Base-by-base conservation (phyloP, 2,113 vertebrate species). In the western clawed frog (Xenopus tropicalis) region DNA sequence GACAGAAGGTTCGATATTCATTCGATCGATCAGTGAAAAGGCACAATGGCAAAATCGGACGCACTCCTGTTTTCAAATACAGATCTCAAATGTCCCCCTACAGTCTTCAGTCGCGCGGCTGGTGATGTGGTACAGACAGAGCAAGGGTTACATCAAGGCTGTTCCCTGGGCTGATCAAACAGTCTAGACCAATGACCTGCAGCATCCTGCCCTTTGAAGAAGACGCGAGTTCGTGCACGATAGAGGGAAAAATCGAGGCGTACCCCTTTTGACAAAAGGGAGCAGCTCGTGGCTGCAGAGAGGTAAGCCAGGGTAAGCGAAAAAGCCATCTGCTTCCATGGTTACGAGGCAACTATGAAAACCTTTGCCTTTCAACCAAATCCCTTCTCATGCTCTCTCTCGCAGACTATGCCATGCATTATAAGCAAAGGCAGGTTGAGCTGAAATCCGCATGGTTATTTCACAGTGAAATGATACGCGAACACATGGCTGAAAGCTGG, bases 11-110 rank as follows among this genome's bases (percentile, higher is more conserved):
- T 97, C 95, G 93, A 98, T 98, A 97, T 94, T 95, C 95, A 96
- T 95, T 96, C 94, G 93, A 98, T 97, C 95, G 94, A 97, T 97
- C 94, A 94, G 94, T 96, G 94, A 96, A 97, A 97, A 96, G 94
- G 93, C 94, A 94, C 95, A 97, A 96, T 95, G 93, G 94, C 93
- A 93, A 94, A 97, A 95, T 94, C 90, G 89, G 91, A 94, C 89
- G 89, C 90, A 92, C 93, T 97, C 93, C 94, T 95, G 96, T 97
- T 37, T 37, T 98, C 93, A 96, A 94, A 93, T 92, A 93, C 90
- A 88, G 90, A 92, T 97, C 94, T 96, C 93, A 92, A 88, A 90
- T 93, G 93, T 94, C 88, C 84, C 90, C 84, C 90, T 93, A 84
- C 93, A 93, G 93, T 94, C 94, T 94, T 91, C 93, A 96, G 93